phyloP scores from a whole-genome alignment of 2,113 vertebrate species.

The Dicaeum eximium region DNA sequence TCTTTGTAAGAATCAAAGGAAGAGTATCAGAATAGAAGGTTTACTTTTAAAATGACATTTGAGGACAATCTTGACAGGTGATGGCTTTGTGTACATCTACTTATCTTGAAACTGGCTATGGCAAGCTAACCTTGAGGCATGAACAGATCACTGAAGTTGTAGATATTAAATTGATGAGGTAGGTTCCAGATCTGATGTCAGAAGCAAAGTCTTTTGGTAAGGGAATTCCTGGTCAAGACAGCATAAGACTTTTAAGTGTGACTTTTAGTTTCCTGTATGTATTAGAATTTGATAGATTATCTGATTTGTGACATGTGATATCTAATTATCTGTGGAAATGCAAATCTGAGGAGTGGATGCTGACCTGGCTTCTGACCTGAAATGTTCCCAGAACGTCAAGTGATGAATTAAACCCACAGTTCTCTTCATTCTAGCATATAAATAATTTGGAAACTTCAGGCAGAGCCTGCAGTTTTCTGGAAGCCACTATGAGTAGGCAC shows the following conservation, averaged over 20 bases:
- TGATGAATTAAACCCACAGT: not conserved
- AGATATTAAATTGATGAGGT: not conserved
- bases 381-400: not conserved
- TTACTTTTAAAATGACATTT: not conserved
- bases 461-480: not conserved
- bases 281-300: not conserved
- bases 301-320: not conserved
- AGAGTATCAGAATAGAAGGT: not conserved
- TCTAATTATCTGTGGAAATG: not conserved
- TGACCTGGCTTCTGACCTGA: not conserved
- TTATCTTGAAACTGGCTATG: not conserved
- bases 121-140: not conserved
- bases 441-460: not conserved
- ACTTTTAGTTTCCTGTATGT: not conserved
- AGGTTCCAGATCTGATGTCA: not conserved
- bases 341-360: not conserved
- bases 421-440: not conserved
- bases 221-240: not conserved
- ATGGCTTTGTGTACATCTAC: not conserved
- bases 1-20: not conserved
- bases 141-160: not conserved
- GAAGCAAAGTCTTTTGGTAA: not conserved
- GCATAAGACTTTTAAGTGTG: not conserved
- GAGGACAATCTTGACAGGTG: not conserved
- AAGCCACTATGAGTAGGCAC: not conserved